Conservation (phyloP, 2,113 vertebrate genomes). For the Strigops habroptila region DNA sequence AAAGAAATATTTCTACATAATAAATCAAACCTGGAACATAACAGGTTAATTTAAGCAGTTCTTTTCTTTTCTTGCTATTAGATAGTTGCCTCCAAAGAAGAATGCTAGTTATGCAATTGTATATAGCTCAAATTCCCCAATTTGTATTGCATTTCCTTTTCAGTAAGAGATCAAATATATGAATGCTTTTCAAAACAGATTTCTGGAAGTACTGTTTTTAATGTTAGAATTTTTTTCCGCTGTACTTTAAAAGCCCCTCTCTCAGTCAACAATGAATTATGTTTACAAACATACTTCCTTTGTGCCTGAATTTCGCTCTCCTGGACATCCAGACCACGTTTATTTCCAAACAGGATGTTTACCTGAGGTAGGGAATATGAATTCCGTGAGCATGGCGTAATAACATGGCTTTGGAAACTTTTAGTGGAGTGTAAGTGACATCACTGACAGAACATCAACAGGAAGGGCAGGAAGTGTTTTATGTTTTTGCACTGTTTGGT, state of each 20-base stretch:
- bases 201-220: constrained; percentile 59
- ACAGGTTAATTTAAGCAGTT: constrained; percentile 30
- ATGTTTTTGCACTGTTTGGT: constrained; percentile 69
- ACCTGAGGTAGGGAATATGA: constrained; percentile 67
- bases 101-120: constrained; percentile 58
- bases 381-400: constrained; percentile 68
- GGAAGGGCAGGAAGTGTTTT: constrained; percentile 71
- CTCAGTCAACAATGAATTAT: constrained; percentile 54
- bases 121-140: constrained; percentile 48
- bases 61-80: constrained; percentile 30
- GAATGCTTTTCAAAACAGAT: constrained; percentile 28
- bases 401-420: constrained; percentile 63
- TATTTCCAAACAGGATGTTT: constrained; percentile 74
- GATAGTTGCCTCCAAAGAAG: constrained; percentile 27
- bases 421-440: constrained; percentile 70
- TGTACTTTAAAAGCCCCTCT: constrained; percentile 52
- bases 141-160: constrained; percentile 59
- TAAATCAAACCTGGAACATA: not conserved
- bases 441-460: constrained; percentile 71
- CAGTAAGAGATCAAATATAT: constrained; percentile 57
- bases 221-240: constrained; percentile 11
- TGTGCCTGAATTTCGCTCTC: constrained; percentile 55
- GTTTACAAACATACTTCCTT: constrained; percentile 67
- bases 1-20: not conserved
- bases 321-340: constrained; percentile 56